Percentiles rank a stretch among this genome's conserved stretches.
Evolutionary conservation across 2,888 invertebrate species (phyloP).

Genomic region (Terebella lapidaria): DNA sequence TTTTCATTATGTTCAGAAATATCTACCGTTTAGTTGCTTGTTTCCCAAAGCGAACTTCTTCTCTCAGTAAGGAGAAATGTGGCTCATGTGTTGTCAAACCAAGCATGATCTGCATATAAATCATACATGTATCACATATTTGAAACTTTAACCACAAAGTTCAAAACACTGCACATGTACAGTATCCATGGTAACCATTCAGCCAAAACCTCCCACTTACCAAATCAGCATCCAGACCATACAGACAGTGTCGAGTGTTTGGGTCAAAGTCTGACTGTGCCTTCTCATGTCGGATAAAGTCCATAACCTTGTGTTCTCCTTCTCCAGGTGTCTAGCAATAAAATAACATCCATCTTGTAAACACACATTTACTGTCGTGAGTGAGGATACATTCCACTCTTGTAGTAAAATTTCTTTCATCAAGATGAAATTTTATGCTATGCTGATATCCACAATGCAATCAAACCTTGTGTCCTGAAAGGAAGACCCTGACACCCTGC

Average conservation of each 20-base stretch:
- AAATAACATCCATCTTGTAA: too few relatives aligned
- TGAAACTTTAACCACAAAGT: too few relatives aligned
- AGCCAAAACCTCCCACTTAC: too few relatives aligned
- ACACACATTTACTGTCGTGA: not conserved
- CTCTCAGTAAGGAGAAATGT: conserved; percentile 87
- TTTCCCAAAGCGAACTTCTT: conserved; percentile 67
- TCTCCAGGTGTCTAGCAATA: conserved; percentile 70
- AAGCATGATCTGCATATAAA: conserved; percentile 69
- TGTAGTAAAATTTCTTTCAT: too few relatives aligned
- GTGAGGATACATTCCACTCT: too few relatives aligned
- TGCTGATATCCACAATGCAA: too few relatives aligned
- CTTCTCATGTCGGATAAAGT: conserved; percentile 82
- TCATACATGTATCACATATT: not conserved
- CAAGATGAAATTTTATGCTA: too few relatives aligned
- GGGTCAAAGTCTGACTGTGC: conserved; percentile 79
- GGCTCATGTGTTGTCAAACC: conserved; percentile 93
- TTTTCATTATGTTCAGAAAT: too few relatives aligned
- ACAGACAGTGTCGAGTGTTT: conserved; percentile 90
- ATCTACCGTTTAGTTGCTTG: conserved; percentile 41
- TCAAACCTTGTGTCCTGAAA: conserved; percentile 90
- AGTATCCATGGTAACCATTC: too few relatives aligned
- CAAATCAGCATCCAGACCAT: conserved; percentile 94
- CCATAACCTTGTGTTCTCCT: conserved; percentile 98
- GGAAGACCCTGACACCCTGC: conserved; percentile 77
- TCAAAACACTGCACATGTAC: too few relatives aligned